Base-by-base conservation (phyloP, 2,888 invertebrate genomes). In the Galerucella nymphaeae region DNA sequence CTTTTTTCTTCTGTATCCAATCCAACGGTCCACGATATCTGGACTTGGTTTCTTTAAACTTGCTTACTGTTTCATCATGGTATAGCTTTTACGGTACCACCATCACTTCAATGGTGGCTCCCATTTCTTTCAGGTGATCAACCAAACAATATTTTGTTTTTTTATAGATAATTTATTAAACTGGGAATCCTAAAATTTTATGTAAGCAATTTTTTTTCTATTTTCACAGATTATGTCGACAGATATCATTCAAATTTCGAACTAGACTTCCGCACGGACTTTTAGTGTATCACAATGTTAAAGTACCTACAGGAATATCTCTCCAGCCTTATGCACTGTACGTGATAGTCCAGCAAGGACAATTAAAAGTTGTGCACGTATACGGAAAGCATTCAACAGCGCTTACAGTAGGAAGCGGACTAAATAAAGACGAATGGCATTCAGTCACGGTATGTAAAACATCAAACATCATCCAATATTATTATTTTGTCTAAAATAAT, bases 361-460 rank as follows among this genome's bases (percentile, higher is more conserved):
- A 96, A 87, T 87, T 96, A 18, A 96, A 96, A 89, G 95, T 96
- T 70, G 96, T 96, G 10, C 96, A 96, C 85, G 95, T 96, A 38
- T 96, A 96, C 84, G 96, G 96, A 4, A 95, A 96, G 84, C 93
- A 93, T 84, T 91, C 95, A 67, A 96, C 96, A 0, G 90, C 91
- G n/a, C 83, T 96, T 57, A 95, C 94, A 1, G 96, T 96, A 5
- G 96, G 96, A 50, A 91, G 95, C 86, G 96, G 95, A 3, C 87
- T 96, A 70, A 96, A 96, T 86, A 90, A 94, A 79, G 96, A 96
- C 83, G 92, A 94, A 82, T 96, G 96, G 96, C 96, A 96, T 85
- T 93, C 92, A 80, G 96, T 96, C 16, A 92, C 93, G 70, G 95
- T 93, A 80, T 86, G 85, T 84, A 41, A 9, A 1, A 1, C 30